Conservation (phyloP, 2,797 vertebrate genomes). For the Picus viridis region DNA sequence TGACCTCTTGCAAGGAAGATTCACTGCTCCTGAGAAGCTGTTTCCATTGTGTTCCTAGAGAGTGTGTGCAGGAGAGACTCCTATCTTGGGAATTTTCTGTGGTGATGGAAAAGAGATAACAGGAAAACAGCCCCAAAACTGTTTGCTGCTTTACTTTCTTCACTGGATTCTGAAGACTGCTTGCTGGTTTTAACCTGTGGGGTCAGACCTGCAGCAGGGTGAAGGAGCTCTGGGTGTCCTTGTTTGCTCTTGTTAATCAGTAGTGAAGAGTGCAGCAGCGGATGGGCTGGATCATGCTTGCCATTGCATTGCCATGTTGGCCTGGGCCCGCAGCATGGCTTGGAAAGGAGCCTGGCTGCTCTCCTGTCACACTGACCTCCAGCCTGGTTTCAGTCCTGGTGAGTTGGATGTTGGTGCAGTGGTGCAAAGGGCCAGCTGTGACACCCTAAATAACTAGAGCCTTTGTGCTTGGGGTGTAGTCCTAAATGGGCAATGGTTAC, state of each 20-base stretch:
- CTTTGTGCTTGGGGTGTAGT: neutral
- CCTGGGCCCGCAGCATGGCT: neutral
- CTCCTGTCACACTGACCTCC: neutral
- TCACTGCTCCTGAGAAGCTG: neutral
- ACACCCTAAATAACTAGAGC: rapidly evolving
- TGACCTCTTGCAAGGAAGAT: neutral
- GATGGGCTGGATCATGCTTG: neutral
- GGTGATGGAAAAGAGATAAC: neutral
- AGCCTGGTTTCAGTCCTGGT: neutral
- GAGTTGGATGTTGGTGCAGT: neutral
- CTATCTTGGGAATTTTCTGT: neutral
- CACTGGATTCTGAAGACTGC: neutral
- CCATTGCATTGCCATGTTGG: neutral
- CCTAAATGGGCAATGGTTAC: neutral
- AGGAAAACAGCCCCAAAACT: neutral
- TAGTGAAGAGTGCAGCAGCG: neutral
- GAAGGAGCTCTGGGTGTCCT: neutral
- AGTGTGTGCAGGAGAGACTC: neutral
- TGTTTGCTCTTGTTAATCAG: conserved; percentile 6
- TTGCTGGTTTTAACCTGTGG: neutral
- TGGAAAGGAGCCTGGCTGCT: neutral
- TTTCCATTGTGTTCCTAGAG: neutral
- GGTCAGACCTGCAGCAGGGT: neutral
- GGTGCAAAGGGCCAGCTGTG: neutral
- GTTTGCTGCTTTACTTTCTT: neutral